Percentiles rank a stretch among this genome's conserved stretches.
phyloP scores from a whole-genome alignment of 2,888 invertebrate species.

The Formica aserva region DNA sequence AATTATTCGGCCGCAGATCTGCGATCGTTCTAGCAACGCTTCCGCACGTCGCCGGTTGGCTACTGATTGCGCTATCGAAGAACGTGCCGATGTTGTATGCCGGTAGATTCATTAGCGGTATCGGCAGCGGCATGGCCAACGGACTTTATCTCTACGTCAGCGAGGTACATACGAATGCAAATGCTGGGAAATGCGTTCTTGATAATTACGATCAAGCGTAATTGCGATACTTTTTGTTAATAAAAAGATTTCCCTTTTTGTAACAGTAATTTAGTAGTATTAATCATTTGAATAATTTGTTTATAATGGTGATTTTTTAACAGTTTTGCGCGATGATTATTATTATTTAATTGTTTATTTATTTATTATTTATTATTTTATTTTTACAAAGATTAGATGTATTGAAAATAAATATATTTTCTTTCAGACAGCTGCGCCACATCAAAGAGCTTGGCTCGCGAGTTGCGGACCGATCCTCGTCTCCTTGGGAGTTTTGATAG shows the following conservation, averaged over 20 bases:
- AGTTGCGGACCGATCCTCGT: constrained; percentile 91
- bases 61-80: constrained; percentile 89
- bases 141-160: constrained; percentile 84
- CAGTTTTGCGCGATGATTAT: neutral
- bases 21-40: constrained; percentile 90
- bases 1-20: constrained; percentile 89
- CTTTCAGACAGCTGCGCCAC: constrained; percentile 89
- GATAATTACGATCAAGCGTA: neutral
- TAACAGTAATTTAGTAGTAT: too few species aligned
- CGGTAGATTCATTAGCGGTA: constrained; percentile 90
- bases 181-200: neutral
- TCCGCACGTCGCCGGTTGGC: constrained; percentile 90
- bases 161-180: constrained; percentile 71
- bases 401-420: neutral
- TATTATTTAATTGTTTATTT: neutral
- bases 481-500: constrained; percentile 90
- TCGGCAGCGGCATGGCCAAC: constrained; percentile 88
- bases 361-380: neutral
- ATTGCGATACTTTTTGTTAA: neutral
- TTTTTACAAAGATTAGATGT: neutral
- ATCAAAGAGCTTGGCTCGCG: constrained; percentile 90
- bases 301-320: neutral
- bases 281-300: too few species aligned
- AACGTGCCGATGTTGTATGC: constrained; percentile 89
- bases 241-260: neutral